A percentile compares a stretch with the other conserved stretches of the same genome.
Conservation (phyloP, 2,888 invertebrate genomes). For the Tetheella fluctuosa region DNA sequence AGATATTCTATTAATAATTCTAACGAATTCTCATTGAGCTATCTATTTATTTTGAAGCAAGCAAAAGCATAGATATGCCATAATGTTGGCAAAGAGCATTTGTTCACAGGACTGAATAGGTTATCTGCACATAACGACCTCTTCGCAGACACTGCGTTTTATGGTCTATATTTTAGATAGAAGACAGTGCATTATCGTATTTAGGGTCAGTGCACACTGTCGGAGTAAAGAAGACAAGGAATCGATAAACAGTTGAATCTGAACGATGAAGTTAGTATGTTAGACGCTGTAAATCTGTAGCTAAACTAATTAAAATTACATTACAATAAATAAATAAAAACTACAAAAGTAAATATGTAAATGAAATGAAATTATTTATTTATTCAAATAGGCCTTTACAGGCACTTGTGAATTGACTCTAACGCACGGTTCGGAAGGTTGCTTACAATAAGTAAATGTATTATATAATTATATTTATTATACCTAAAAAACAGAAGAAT, state of each 20-base stretch:
- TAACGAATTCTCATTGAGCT: neutral
- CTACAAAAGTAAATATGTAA: too few relatives aligned
- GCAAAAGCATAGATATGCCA: neutral
- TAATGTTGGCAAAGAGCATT: slow-evolving; percentile 9
- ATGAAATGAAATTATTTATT: too few relatives aligned
- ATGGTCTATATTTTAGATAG: slow-evolving; percentile 32
- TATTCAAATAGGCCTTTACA: too few relatives aligned
- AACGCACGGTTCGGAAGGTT: too few relatives aligned
- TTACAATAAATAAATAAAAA: too few relatives aligned
- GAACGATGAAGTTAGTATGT: neutral
- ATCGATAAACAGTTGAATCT: neutral
- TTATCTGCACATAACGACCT: slow-evolving; percentile 39
- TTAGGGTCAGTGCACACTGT: neutral
- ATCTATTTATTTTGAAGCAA: neutral
- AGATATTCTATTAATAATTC: neutral
- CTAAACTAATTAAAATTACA: too few relatives aligned
- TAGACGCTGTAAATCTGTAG: neutral
- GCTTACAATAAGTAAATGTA: too few relatives aligned
- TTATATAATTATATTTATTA: too few relatives aligned
- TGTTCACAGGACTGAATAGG: slow-evolving; percentile 27
- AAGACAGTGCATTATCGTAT: slow-evolving; percentile 4
- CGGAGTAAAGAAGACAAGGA: neutral
- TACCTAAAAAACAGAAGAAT: too few relatives aligned
- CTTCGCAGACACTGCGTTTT: slow-evolving; percentile 32
- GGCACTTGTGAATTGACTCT: too few relatives aligned